Percentiles rank a stretch among this genome's conserved stretches.
Conservation (phyloP, 2,797 vertebrate species). For the Trachurus trachurus region DNA sequence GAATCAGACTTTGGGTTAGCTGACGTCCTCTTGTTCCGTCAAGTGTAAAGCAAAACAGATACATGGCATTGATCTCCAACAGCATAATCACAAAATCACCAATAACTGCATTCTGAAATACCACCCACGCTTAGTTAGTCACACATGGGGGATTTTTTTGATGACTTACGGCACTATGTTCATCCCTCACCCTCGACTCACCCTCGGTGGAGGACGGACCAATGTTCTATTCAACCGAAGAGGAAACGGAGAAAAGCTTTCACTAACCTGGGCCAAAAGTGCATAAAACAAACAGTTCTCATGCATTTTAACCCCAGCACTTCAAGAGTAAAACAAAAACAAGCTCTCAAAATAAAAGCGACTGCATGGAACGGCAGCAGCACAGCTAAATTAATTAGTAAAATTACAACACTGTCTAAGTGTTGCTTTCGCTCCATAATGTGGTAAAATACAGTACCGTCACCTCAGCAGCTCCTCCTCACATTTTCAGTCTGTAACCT, state of each 20-base stretch:
- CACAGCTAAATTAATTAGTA: conserved; percentile 26
- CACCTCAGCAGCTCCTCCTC: conserved; percentile 62
- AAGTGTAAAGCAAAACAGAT: conserved; percentile 69
- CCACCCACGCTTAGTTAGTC: conserved; percentile 29
- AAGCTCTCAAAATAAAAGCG: conserved; percentile 22
- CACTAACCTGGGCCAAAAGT: neutral
- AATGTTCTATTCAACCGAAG: conserved; percentile 30
- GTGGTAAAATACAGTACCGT: conserved; percentile 24
- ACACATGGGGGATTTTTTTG: conserved; percentile 24
- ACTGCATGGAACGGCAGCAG: neutral
- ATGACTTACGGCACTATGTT: conserved; percentile 50
- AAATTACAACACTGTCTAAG: conserved; percentile 13
- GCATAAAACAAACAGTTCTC: neutral
- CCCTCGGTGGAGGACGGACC: conserved; percentile 8
- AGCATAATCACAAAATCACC: conserved; percentile 29
- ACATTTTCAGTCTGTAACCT: conserved; percentile 60
- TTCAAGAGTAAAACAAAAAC: neutral
- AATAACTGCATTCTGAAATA: conserved; percentile 20
- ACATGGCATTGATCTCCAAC: conserved; percentile 15
- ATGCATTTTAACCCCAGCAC: conserved; percentile 7
- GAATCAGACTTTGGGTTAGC: conserved; percentile 51
- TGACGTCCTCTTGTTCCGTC: conserved; percentile 48
- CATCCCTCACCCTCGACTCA: conserved; percentile 47
- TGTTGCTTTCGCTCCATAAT: conserved; percentile 37
- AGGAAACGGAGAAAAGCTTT: conserved; percentile 1